These are phyloP conservation scores for Saturnia pavonia DNA, from an alignment of 2,888 invertebrate species.

Conservation along the genomic window DNA sequence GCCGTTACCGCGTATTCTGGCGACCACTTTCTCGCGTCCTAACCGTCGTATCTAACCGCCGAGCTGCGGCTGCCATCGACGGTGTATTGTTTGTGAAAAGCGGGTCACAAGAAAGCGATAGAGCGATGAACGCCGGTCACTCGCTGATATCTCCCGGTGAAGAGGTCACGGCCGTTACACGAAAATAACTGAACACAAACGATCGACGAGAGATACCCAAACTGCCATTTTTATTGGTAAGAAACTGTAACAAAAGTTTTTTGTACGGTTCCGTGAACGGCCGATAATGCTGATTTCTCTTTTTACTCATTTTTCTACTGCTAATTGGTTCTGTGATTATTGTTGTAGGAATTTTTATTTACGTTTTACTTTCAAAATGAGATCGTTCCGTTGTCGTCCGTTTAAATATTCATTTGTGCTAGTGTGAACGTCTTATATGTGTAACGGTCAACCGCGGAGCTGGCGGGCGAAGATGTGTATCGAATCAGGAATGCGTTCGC, in stretches of 20 bases:
- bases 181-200: slow-evolving; percentile 53
- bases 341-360: slow-evolving; percentile 40
- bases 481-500: slow-evolving; percentile 73
- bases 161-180: slow-evolving; percentile 75
- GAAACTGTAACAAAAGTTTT: slow-evolving; percentile 55
- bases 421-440: slow-evolving; percentile 35
- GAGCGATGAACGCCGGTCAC: slow-evolving; percentile 68
- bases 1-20: slow-evolving; percentile 48
- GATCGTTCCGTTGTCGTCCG: slow-evolving; percentile 30
- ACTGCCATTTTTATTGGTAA: slow-evolving; percentile 42
- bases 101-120: slow-evolving; percentile 79
- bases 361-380: slow-evolving; percentile 37
- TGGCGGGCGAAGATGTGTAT: slow-evolving; percentile 45
- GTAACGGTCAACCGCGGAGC: slow-evolving; percentile 34
- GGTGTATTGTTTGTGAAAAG: slow-evolving; percentile 80
- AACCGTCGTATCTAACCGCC: slow-evolving; percentile 59
- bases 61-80: slow-evolving; percentile 40
- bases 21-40: slow-evolving; percentile 73
- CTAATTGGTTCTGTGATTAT: slow-evolving; percentile 58
- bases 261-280: slow-evolving; percentile 55
- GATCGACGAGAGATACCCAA: slow-evolving; percentile 39
- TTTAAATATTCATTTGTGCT: slow-evolving; percentile 35
- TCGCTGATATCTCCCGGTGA: slow-evolving; percentile 71
- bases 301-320: slow-evolving; percentile 55
- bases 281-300: slow-evolving; percentile 68